Conservation (phyloP, 35 echinoderm and acorn worm species). For the Heliocidaris erythrogramma region DNA sequence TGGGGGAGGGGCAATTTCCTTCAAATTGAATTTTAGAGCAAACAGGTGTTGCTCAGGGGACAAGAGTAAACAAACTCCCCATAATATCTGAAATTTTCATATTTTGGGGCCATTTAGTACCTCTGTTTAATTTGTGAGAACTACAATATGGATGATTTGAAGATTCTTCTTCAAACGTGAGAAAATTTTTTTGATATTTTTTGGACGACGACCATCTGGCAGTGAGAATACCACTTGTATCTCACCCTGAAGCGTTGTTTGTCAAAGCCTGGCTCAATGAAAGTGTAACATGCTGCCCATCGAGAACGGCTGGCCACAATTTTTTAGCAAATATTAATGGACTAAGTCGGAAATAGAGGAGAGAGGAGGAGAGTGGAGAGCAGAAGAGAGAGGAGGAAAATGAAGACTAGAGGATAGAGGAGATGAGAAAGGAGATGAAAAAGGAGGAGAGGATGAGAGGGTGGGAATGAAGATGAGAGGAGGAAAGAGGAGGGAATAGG, state of each 20-base stretch:
- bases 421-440: neutral
- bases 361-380: neutral
- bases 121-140: neutral
- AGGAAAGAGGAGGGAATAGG: neutral
- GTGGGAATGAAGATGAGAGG: too few relatives aligned
- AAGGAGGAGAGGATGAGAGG: neutral
- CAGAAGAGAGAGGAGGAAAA: neutral
- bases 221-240: neutral
- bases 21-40: neutral
- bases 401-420: neutral
- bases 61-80: neutral
- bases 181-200: neutral
- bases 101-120: neutral
- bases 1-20: neutral
- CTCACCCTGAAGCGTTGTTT: constrained; percentile 7
- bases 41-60: neutral
- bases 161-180: constrained; percentile 17
- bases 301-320: neutral
- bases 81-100: neutral
- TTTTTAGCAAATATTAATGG: constrained; percentile 39
- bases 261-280: constrained; percentile 4
- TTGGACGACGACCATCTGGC: neutral
- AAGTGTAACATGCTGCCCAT: constrained; percentile 40
- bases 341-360: neutral
- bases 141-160: neutral